These are phyloP conservation scores for Ophion costatus DNA, from an alignment of 2,888 invertebrate genomes.

Conservation along the genomic window DNA sequence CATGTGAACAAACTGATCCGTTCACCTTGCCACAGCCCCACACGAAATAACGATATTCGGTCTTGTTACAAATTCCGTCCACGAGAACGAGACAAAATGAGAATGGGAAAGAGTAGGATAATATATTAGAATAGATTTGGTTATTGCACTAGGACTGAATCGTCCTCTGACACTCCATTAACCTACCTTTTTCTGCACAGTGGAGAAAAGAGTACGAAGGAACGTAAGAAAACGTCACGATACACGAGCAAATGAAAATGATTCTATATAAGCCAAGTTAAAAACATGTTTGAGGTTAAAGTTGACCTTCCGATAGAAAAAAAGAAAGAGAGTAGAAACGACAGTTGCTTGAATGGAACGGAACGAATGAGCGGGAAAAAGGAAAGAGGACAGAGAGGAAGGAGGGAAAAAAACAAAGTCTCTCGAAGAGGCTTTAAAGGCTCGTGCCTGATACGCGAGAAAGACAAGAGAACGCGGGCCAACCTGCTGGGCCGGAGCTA, in stretches of 20 bases:
- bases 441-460: slow-evolving; percentile 40
- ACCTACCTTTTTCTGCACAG: no score
- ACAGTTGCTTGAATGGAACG: slow-evolving; percentile 15
- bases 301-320: background rate
- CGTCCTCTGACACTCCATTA: no score
- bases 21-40: background rate
- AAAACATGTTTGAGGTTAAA: no score
- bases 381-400: slow-evolving; percentile 40
- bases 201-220: background rate
- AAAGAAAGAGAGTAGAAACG: background rate
- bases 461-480: slow-evolving; percentile 62
- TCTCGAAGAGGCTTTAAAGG: slow-evolving; percentile 50
- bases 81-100: no score
- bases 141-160: no score
- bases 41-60: no score
- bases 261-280: no score
- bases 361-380: slow-evolving; percentile 34
- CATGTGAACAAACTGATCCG: background rate
- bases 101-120: no score
- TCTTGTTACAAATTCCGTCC: no score
- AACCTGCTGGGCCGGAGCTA: slow-evolving; percentile 58
- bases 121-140: no score
- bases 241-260: no score
- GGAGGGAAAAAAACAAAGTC: slow-evolving; percentile 40
- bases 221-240: background rate